Evolutionary conservation across 2,797 vertebrate species (phyloP), one percentile per base, ranked within the genome.

Genomic region (Fundulus diaphanus): DNA sequence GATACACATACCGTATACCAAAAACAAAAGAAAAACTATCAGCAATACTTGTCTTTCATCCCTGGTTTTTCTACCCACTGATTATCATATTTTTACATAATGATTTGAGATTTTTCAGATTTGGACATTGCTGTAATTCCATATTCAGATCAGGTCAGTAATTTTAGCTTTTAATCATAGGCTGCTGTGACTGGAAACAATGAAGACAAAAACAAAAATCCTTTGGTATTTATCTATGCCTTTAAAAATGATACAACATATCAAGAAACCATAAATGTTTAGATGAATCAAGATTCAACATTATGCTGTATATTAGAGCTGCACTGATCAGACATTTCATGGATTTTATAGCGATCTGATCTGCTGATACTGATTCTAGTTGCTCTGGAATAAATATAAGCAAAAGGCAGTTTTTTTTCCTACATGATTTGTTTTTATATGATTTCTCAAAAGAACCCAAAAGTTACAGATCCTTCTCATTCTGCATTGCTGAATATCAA

Each of bases 151-250:
- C n/a, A n/a, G n/a, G n/a, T n/a, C n/a, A n/a, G 79, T 84, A 92
- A 93, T 94, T 92, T 92, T 85, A 82, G 82, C 85, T 90, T 93
- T 92, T 87, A 91, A 92, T 95, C 88, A 75, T 22, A 61, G 94
- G 93, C 85, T 75, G 74, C 81, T 88, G 94, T 90, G 93, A 92
- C 91, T 81, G 79, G 51, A 85, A 94, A 90, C 89, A 86, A 72
- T 83, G 66, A 79, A 90, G 90, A 95, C 92, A 93, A 90, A 94
- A 86, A n/a, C n/a, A 88, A 87, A 77, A 93, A 92, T 95, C 95
- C 94, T 92, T 86, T 90, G 70, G 63, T 77, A 51, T 89, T 94
- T 92, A 91, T 87, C 88, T 81, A 84, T 13, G 65, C 71, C 42
- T 88, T 80, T 80, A 44, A 49, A 56, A 59, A 42, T 9, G 31